These are phyloP conservation scores for Pristionchus pacificus DNA, from an alignment of 1,140 invertebrate genomes.

Conservation along the genomic window DNA sequence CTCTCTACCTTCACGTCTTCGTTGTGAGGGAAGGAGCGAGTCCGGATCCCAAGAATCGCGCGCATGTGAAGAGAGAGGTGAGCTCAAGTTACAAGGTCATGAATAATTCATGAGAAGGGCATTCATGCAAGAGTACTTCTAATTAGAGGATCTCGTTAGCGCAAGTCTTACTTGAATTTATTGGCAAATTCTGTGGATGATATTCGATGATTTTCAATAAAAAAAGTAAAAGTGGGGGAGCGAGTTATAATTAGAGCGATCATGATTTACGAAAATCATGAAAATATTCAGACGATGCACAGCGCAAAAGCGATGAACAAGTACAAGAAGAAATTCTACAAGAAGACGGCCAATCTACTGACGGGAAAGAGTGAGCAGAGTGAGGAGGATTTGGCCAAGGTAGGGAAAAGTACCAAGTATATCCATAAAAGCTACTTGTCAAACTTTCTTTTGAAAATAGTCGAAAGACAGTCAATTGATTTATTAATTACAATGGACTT, in stretches of 20 bases:
- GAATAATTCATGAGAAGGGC: too few relatives aligned
- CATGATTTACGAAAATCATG: too few relatives aligned
- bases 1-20: slow-evolving; percentile 33
- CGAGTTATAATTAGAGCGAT: too few relatives aligned
- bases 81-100: too few relatives aligned
- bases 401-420: slow-evolving; percentile 73
- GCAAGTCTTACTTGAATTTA: too few relatives aligned
- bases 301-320: slow-evolving; percentile 29
- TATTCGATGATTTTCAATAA: too few relatives aligned
- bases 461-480: neutral
- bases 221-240: too few relatives aligned
- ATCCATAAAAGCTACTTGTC: neutral
- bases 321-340: slow-evolving; percentile 63
- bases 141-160: too few relatives aligned
- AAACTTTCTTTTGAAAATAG: neutral
- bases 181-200: too few relatives aligned
- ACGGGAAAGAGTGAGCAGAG: slow-evolving; percentile 68
- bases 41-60: slow-evolving; percentile 70
- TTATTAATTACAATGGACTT: too few relatives aligned
- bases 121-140: too few relatives aligned
- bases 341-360: slow-evolving; percentile 85
- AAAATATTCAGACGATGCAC: too few relatives aligned
- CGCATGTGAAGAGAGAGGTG: slow-evolving; percentile 68
- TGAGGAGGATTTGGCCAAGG: slow-evolving; percentile 64
- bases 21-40: slow-evolving; percentile 66